phyloP scores from a whole-genome alignment of 2,888 invertebrate genomes.

The Scrobipalpa atriplicella region DNA sequence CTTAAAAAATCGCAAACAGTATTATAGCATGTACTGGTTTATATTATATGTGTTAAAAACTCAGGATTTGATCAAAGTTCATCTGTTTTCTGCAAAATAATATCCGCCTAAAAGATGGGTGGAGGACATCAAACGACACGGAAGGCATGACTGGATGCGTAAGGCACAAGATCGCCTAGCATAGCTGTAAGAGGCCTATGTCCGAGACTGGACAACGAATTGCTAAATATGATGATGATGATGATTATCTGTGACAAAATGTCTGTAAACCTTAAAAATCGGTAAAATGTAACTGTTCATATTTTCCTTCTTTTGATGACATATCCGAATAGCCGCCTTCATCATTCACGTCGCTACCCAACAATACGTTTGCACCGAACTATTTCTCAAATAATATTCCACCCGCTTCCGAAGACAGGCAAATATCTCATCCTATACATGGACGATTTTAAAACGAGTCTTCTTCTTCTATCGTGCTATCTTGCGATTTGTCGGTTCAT shows the following conservation, averaged over 20 bases:
- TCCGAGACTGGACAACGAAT: no score
- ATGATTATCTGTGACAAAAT: no score
- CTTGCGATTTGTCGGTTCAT: no score
- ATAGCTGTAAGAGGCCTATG: no score
- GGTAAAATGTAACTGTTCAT: not conserved
- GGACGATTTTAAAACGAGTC: not conserved
- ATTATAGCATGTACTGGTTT: not conserved
- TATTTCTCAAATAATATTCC: constrained; percentile 40
- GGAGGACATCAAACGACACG: no score
- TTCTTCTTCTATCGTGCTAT: no score
- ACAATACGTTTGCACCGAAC: constrained; percentile 13
- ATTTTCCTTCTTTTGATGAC: not conserved
- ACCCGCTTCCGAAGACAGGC: constrained; percentile 28
- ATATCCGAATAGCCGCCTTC: not conserved
- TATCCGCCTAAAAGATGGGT: not conserved
- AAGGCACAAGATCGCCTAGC: no score
- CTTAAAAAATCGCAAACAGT: constrained; percentile 29
- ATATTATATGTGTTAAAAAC: not conserved
- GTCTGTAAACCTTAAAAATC: no score
- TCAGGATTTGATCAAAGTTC: not conserved
- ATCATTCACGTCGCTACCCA: constrained; percentile 7
- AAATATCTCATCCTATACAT: not conserved
- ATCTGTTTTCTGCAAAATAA: not conserved
- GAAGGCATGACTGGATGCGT: no score
- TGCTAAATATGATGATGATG: no score